These are phyloP conservation scores for Staurois parvus DNA, from an alignment of 2,797 vertebrate genomes.

Conservation along the genomic window DNA sequence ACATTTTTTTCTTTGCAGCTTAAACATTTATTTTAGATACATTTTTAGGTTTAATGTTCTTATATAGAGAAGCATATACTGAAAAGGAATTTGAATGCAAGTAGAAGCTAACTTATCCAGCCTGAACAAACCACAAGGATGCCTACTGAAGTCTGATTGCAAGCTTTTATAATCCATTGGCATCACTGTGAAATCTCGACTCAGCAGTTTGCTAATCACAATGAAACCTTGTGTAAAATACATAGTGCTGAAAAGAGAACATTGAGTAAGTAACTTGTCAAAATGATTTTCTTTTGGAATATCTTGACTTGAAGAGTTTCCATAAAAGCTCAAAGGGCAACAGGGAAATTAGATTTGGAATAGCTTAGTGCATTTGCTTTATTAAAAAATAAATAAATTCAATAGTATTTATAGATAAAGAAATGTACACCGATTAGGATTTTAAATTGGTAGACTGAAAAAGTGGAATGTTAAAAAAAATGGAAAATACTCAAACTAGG, in stretches of 20 bases:
- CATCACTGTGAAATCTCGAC: conserved; percentile 17
- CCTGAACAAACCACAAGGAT: not conserved
- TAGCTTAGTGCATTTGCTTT: not conserved
- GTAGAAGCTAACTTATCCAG: not conserved
- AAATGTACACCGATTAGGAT: not conserved
- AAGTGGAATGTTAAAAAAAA: too few relatives aligned
- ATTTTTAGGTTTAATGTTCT: too few relatives aligned
- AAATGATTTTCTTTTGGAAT: conserved; percentile 27
- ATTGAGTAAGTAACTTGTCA: conserved; percentile 30
- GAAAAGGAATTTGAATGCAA: conserved; percentile 6
- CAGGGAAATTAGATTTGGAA: conserved; percentile 9
- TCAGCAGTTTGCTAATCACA: conserved; percentile 40
- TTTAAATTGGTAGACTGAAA: too few relatives aligned
- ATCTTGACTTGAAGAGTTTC: conserved; percentile 10
- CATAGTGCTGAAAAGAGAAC: conserved; percentile 8
- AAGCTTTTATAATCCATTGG: conserved; percentile 48
- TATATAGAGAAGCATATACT: not conserved
- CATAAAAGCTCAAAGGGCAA: not conserved
- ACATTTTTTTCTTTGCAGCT: too few relatives aligned
- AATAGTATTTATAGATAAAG: not conserved
- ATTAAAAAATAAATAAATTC: not conserved
- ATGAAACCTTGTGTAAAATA: conserved; percentile 19
- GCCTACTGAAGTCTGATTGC: conserved; percentile 20
- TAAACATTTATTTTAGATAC: too few relatives aligned
- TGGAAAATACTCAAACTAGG: too few relatives aligned